Base-by-base conservation (phyloP, 2,797 vertebrate genomes). In the Arrhamphus sclerolepis region DNA sequence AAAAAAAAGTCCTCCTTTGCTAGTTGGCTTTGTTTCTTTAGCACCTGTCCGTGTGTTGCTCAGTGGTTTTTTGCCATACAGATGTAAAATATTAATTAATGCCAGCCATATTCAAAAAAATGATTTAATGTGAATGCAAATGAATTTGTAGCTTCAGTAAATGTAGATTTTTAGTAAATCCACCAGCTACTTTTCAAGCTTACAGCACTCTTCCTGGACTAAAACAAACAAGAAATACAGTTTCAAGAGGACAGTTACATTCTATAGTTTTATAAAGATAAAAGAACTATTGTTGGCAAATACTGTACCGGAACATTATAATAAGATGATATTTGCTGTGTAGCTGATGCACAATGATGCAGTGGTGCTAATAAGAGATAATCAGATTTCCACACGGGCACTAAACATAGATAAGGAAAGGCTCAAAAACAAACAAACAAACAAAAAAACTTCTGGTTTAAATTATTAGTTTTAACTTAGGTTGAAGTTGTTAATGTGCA, bases 271-370 rank as follows among this genome's bases (percentile, higher is more conserved):
- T 9, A 22, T 20, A 22, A 63, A 39, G 7, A 18, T 11, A 28
- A n/a, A 43, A 59, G 17, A 50, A 54, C n/a, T 46, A 13, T 7
- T 29, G 46, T 24, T 46, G n/a, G 43, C 1, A 38, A 50, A 52
- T 48, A 42, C 19, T 41, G 17, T 5, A 54, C 2, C 7, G 4
- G 8, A 50, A 57, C 42, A 62, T 31, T 0, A 28, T 17, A 41
- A 31, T 1, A 72, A 34, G 3, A 10, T 10, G 31, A 34, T 34
- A 11, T 34, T 34, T 34, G 31, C 31, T 34, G 9, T 8, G 10
- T 10, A 34, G 31, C 10, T 11, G 9, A 34, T 13, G 31, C 9
- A 11, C 31, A 34, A 10, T 16, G 11, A 24, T 19, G 18, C n/a
- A 28, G 7, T 26, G 24, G 16, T 28, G 21, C n/a, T 28, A 6